These are phyloP conservation scores for Drosophila pegasa DNA, from an alignment of 2,888 invertebrate species.

Conservation along the genomic window DNA sequence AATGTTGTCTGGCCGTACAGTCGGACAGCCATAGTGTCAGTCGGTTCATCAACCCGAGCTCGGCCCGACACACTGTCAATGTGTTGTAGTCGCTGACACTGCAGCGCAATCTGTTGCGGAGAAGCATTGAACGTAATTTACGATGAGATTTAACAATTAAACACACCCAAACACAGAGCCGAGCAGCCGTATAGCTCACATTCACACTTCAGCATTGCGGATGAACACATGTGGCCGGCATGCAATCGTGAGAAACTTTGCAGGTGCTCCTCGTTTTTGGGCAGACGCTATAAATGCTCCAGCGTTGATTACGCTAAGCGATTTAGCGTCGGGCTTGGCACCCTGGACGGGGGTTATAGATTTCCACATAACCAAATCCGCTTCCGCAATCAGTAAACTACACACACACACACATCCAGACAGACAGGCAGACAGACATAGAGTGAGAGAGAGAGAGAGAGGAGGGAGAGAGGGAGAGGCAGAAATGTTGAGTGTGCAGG, in stretches of 20 bases:
- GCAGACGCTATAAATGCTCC: conserved; percentile 43
- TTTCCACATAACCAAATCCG: conserved; percentile 77
- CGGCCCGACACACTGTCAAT: conserved; percentile 15
- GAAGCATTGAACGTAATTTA: conserved; percentile 47
- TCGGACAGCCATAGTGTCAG: neutral
- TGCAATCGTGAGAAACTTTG: conserved; percentile 67
- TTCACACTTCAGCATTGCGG: conserved; percentile 58
- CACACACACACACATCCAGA: conserved; percentile 47
- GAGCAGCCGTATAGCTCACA: conserved; percentile 27
- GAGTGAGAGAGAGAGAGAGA: neutral
- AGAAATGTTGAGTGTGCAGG: neutral
- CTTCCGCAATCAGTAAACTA: conserved; percentile 79
- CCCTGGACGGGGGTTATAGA: conserved; percentile 54
- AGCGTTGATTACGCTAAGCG: conserved; percentile 71
- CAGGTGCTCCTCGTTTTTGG: conserved; percentile 54
- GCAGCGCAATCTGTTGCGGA: conserved; percentile 52
- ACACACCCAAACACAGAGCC: conserved; percentile 14
- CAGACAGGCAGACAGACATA: conserved; percentile 14
- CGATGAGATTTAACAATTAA: conserved; percentile 47
- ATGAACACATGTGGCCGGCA: conserved; percentile 39
- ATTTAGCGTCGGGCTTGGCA: conserved; percentile 58
- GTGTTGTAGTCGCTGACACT: conserved; percentile 24
- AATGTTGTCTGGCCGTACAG: conserved; percentile 6
- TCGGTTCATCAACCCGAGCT: conserved; percentile 14
- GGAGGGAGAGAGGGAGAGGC: neutral